These are phyloP conservation scores for Pluvialis apricaria DNA, from an alignment of 2,113 vertebrate species.

Conservation along the genomic window DNA sequence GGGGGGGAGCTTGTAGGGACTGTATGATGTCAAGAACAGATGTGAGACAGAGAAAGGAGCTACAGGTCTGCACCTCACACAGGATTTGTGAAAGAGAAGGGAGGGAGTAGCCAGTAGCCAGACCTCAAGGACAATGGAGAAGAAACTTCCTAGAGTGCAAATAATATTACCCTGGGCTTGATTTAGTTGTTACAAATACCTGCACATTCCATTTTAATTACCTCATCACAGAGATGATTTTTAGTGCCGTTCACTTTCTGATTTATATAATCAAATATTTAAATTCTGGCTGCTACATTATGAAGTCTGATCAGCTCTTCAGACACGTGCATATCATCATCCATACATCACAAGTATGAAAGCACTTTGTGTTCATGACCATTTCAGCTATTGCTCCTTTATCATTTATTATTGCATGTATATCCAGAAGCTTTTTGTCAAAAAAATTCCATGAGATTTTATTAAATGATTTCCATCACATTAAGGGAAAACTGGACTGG, in stretches of 20 bases:
- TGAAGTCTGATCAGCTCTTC: constrained; percentile 18
- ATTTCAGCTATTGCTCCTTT: not conserved
- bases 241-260: not conserved
- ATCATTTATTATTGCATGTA: not conserved
- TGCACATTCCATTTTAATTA: not conserved
- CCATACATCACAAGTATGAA: not conserved
- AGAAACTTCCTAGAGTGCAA: not conserved
- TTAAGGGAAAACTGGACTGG: not conserved
- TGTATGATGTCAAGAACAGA: not conserved
- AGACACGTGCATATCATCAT: not conserved
- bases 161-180: not conserved
- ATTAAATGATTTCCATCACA: not conserved
- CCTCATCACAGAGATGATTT: not conserved
- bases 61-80: not conserved
- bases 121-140: not conserved
- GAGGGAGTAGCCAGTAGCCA: not conserved
- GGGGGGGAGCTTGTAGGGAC: not conserved
- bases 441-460: not conserved
- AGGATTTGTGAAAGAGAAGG: not conserved
- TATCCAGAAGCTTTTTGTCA: not conserved
- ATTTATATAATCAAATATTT: constrained; percentile 21
- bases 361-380: not conserved
- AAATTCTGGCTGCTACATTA: not conserved
- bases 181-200: not conserved
- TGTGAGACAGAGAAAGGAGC: not conserved